Evolutionary conservation across 1,140 invertebrate species (phyloP).

Genomic region (Drosophila orosa): DNA sequence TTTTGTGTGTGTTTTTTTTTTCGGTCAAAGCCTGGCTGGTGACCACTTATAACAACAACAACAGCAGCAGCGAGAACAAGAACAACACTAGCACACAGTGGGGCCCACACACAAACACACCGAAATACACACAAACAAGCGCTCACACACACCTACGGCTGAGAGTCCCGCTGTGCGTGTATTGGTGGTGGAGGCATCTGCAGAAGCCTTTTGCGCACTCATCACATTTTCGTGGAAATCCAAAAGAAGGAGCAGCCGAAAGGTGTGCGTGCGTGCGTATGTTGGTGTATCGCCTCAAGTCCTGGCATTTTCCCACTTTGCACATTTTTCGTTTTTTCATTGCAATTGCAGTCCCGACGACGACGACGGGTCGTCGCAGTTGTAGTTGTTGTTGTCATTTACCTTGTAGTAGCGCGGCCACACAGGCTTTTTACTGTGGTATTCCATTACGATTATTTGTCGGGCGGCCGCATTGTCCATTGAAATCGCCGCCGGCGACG

Average conservation of each 20-base stretch:
- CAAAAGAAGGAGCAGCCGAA: constrained; percentile 50
- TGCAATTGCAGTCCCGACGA: constrained; percentile 30
- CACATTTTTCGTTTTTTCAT: constrained; percentile 9
- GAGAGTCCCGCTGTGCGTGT: constrained; percentile 36
- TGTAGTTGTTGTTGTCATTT: constrained; percentile 35
- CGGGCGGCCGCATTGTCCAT: constrained; percentile 51
- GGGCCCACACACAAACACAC: constrained; percentile 52
- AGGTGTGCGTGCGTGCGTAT: constrained; percentile 39
- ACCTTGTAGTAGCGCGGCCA: constrained; percentile 90
- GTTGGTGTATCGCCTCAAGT: background rate
- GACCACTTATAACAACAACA: constrained; percentile 41
- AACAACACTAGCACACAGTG: constrained; percentile 51
- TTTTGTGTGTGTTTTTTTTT: constrained; percentile 39
- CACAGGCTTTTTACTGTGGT: constrained; percentile 86
- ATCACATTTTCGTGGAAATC: constrained; percentile 82
- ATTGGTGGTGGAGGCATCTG: constrained; percentile 69
- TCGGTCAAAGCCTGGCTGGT: constrained; percentile 56
- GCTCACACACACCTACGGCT: constrained; percentile 19
- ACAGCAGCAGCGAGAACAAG: constrained; percentile 30
- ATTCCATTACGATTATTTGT: constrained; percentile 87
- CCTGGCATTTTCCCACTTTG: background rate
- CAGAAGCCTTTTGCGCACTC: constrained; percentile 82
- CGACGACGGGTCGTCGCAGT: no score
- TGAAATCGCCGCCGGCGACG: constrained; percentile 31
- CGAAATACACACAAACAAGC: constrained; percentile 21